These are phyloP conservation scores for Cebus imitator DNA, from an alignment of 2,113 vertebrate genomes.

Conservation along the genomic window DNA sequence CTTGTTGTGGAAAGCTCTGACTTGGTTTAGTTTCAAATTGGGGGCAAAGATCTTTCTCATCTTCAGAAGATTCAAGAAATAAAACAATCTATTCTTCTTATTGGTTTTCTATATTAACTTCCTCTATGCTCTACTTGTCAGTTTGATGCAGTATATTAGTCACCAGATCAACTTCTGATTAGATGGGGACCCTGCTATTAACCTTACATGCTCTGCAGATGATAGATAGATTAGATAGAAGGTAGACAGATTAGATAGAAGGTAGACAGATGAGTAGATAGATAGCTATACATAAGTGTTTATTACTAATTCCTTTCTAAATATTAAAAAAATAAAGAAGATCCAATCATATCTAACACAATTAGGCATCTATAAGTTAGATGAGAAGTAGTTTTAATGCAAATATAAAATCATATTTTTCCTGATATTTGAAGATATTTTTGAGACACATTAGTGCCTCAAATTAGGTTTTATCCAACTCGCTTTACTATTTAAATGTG, in stretches of 20 bases:
- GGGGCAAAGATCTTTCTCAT: conserved; percentile 59
- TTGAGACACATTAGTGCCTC: neutral
- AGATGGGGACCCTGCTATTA: conserved; percentile 18
- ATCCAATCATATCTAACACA: neutral
- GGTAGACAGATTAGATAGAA: neutral
- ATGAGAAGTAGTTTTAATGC: neutral
- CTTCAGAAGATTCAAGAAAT: neutral
- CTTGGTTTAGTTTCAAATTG: conserved; percentile 45
- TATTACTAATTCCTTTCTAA: neutral
- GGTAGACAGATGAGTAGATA: neutral
- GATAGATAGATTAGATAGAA: neutral
- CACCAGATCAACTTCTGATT: conserved; percentile 40
- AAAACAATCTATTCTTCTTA: conserved; percentile 33
- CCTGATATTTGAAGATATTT: neutral
- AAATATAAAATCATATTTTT: neutral
- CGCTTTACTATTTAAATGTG: neutral
- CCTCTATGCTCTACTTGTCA: neutral
- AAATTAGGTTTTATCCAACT: neutral
- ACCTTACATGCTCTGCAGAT: neutral
- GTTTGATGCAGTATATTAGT: conserved; percentile 42
- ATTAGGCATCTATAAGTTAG: neutral
- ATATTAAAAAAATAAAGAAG: neutral
- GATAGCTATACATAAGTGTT: neutral
- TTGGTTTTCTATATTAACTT: conserved; percentile 36
- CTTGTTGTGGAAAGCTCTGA: neutral